Percentiles rank a stretch among this genome's conserved stretches.
phyloP scores from a whole-genome alignment of 1,140 invertebrate genomes.

The Bombus cullumanus region DNA sequence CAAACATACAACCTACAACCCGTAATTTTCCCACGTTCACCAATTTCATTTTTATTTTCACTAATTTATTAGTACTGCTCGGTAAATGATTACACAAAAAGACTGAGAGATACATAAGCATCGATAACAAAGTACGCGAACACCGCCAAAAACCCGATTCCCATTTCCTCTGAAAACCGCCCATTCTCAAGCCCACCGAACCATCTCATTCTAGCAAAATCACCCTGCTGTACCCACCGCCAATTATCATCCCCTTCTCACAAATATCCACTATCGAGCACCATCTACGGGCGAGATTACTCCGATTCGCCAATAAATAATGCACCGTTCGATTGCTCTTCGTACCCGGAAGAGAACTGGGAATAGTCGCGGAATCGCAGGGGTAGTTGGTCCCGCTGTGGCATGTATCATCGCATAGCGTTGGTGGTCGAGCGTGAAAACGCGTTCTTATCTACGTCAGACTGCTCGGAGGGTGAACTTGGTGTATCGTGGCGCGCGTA shows the following conservation, averaged over 20 bases:
- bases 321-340: conserved; percentile 57
- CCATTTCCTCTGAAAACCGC: neutral
- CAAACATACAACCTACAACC: too few species aligned
- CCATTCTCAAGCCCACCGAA: neutral
- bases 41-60: neutral
- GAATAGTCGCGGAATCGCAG: neutral
- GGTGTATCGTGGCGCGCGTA: conserved; percentile 31
- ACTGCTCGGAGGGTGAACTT: neutral
- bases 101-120: neutral
- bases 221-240: neutral
- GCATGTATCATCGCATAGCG: conserved; percentile 50
- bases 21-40: neutral
- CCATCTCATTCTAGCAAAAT: too few species aligned
- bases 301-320: conserved; percentile 58
- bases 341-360: neutral
- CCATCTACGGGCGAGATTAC: conserved; percentile 49
- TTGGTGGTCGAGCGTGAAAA: conserved; percentile 43
- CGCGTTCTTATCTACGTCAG: conserved; percentile 39
- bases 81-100: neutral
- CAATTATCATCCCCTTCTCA: conserved; percentile 36
- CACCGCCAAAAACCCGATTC: neutral
- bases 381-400: neutral
- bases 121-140: neutral
- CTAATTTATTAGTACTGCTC: neutral
- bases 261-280: conserved; percentile 15